Evolutionary conservation across 1,140 invertebrate genomes (phyloP).

Genomic region (Bathynomus jamesi): DNA sequence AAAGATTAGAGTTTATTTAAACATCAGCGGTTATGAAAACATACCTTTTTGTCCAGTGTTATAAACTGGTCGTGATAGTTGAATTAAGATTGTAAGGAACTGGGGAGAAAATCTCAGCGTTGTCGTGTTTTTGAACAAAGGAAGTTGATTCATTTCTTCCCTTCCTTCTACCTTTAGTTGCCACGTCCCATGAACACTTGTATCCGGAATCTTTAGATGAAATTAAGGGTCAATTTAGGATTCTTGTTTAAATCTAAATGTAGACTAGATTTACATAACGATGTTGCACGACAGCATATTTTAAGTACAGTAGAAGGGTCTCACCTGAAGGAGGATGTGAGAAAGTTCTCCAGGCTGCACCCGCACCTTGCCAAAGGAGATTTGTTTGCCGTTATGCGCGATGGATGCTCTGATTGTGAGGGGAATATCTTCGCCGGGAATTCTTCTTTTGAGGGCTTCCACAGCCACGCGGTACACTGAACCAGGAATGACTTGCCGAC

Average conservation of each 20-base stretch:
- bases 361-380: not conserved
- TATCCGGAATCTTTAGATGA: constrained; percentile 14
- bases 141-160: constrained; percentile 3
- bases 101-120: constrained; percentile 22
- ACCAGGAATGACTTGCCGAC: not conserved
- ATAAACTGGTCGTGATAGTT: constrained; percentile 33
- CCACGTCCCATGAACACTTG: constrained; percentile 13
- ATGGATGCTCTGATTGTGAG: not conserved
- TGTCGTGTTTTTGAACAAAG: constrained; percentile 18
- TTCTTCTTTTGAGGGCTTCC: not conserved
- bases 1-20: too few relatives aligned
- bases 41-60: constrained; percentile 28
- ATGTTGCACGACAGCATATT: too few relatives aligned
- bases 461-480: not conserved
- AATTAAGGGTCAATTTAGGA: too few relatives aligned
- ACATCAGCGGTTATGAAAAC: too few relatives aligned
- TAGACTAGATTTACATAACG: too few relatives aligned
- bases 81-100: constrained; percentile 33
- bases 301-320: too few relatives aligned
- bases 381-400: not conserved
- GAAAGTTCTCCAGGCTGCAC: not conserved
- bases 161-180: constrained; percentile 23
- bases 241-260: too few relatives aligned
- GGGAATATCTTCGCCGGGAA: not conserved
- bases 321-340: not conserved